Percentiles rank a stretch among this genome's conserved stretches.
Evolutionary conservation across 37 sponge, comb jelly and placozoan species (phyloP).

Genomic region (Diacarnus erythraeanus): DNA sequence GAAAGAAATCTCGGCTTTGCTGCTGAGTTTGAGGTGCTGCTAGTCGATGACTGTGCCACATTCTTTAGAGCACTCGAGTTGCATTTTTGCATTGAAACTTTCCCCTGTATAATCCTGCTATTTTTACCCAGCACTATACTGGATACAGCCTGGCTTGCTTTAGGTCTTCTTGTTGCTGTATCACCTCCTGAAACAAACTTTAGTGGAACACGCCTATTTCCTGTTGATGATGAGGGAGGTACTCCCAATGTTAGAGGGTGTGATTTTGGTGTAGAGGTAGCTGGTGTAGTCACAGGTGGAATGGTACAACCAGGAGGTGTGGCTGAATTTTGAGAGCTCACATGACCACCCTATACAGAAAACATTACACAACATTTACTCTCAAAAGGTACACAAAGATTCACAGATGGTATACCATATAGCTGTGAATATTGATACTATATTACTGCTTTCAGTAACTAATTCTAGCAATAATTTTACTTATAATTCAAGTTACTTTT

Average conservation of each 20-base stretch:
- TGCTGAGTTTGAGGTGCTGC: too few species aligned
- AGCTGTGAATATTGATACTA: too few species aligned
- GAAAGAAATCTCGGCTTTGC: too few species aligned
- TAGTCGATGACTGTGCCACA: too few species aligned
- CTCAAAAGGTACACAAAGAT: too few species aligned
- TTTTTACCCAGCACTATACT: constrained; percentile 15
- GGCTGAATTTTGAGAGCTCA: constrained; percentile 18
- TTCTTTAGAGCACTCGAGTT: too few species aligned
- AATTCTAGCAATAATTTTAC: too few species aligned
- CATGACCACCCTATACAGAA: constrained; percentile 20
- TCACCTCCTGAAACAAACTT: constrained; percentile 12
- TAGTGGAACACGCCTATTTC: constrained; percentile 9
- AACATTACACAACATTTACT: too few species aligned
- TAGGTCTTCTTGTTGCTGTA: neutral
- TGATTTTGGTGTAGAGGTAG: constrained; percentile 38
- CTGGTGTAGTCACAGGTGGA: constrained; percentile 11
- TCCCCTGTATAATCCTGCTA: neutral
- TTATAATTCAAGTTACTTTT: too few species aligned
- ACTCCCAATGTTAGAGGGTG: neutral
- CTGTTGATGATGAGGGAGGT: neutral
- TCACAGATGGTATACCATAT: too few species aligned
- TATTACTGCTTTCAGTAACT: too few species aligned
- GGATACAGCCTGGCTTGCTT: constrained; percentile 12
- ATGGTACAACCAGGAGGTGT: constrained; percentile 8
- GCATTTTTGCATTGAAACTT: too few species aligned